Evolutionary conservation across 2,113 vertebrate genomes (phyloP).

Genomic region (Epinephelus fuscoguttatus): DNA sequence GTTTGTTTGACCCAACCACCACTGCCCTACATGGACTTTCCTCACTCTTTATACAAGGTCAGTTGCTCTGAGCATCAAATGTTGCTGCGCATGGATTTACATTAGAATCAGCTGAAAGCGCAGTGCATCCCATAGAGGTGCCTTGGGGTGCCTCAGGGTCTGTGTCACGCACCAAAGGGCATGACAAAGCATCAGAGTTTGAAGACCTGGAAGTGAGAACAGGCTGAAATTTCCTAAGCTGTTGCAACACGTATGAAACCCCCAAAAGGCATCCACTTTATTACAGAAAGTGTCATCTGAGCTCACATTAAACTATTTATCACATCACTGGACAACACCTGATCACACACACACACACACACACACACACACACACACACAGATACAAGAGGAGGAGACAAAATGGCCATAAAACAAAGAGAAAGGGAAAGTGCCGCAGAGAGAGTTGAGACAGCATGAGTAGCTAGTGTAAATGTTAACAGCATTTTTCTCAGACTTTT

Average conservation of each 20-base stretch:
- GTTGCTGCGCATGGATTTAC: too few relatives aligned
- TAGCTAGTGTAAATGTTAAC: constrained; percentile 9
- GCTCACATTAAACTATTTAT: constrained; percentile 5
- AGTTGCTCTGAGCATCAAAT: too few relatives aligned
- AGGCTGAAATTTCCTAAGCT: neutral
- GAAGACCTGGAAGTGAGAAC: too few relatives aligned
- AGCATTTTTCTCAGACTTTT: constrained; percentile 37
- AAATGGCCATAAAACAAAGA: constrained; percentile 47
- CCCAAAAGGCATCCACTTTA: neutral
- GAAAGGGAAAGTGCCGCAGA: neutral
- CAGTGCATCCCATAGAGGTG: too few relatives aligned
- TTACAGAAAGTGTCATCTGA: neutral
- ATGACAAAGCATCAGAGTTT: too few relatives aligned
- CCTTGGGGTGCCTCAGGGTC: too few relatives aligned
- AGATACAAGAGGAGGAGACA: constrained; percentile 15
- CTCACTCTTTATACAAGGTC: too few relatives aligned
- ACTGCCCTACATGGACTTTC: too few relatives aligned
- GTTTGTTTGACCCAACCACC: too few relatives aligned
- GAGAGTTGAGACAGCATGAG: constrained; percentile 20
- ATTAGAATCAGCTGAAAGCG: too few relatives aligned
- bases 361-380: constrained; percentile 2
- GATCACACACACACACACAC: constrained; percentile 26
- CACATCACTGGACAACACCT: constrained; percentile 2
- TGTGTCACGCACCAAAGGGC: too few relatives aligned
- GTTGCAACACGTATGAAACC: neutral